Evolutionary conservation across 2,113 vertebrate genomes (phyloP).

Genomic region (Hyperopisus bebe): DNA sequence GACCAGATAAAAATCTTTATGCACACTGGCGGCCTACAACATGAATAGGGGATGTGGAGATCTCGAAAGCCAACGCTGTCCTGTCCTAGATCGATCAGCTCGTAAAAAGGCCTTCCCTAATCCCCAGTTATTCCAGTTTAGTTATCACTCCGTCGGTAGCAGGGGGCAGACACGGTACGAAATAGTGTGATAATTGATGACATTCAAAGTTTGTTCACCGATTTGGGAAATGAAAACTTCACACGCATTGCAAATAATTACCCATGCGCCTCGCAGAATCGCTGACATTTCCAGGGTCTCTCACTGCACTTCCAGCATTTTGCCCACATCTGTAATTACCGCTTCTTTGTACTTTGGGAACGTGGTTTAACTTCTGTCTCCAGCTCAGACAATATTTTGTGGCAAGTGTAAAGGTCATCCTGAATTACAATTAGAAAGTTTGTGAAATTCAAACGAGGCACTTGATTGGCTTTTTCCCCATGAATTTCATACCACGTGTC

Average conservation of each 20-base stretch:
- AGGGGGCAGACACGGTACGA: background rate
- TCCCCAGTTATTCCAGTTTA: background rate
- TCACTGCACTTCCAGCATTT: background rate
- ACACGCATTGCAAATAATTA: background rate
- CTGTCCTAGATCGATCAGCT: background rate
- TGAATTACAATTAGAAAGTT: background rate
- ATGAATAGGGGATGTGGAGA: background rate
- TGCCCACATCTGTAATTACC: slow-evolving; percentile 14
- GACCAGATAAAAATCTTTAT: background rate
- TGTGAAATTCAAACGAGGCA: background rate
- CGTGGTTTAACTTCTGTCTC: background rate
- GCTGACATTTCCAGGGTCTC: slow-evolving; percentile 17
- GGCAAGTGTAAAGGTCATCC: background rate
- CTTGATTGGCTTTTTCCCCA: background rate
- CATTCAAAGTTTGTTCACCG: slow-evolving; percentile 1
- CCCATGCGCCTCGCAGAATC: background rate
- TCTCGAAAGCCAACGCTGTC: background rate
- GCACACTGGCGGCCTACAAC: background rate
- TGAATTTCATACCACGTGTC: background rate
- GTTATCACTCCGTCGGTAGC: background rate
- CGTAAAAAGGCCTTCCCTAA: background rate
- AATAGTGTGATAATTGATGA: background rate
- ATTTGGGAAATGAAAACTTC: background rate
- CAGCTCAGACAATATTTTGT: background rate
- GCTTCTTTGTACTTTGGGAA: slow-evolving; percentile 11